phyloP scores from a whole-genome alignment of 1,140 invertebrate genomes.

The Listronotus bonariensis region DNA sequence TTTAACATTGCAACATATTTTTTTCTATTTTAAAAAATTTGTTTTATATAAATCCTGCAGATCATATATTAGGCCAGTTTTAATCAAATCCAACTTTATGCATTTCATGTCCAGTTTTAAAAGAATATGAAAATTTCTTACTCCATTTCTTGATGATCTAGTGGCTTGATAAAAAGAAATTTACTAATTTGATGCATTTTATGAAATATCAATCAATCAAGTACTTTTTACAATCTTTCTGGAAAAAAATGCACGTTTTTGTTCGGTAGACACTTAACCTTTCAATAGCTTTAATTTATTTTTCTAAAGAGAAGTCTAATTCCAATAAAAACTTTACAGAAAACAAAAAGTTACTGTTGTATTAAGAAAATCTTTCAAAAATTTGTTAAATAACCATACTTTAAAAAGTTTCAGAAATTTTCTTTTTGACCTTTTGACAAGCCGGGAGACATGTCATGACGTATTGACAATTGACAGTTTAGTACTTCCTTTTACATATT shows the following conservation, averaged over 20 bases:
- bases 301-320: too few species aligned
- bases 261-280: constrained; percentile 22
- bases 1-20: too few species aligned
- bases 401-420: constrained; percentile 6
- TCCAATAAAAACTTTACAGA: too few species aligned
- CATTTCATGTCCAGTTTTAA: too few species aligned
- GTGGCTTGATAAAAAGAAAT: constrained; percentile 16
- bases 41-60: too few species aligned
- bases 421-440: constrained; percentile 12
- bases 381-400: constrained; percentile 32
- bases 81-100: too few species aligned
- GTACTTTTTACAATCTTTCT: constrained; percentile 5
- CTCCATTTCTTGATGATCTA: constrained; percentile 21
- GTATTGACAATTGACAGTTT: constrained; percentile 12
- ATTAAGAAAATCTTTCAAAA: constrained; percentile 20
- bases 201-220: constrained; percentile 4
- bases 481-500: neutral
- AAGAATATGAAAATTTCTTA: constrained; percentile 12
- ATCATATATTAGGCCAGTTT: too few species aligned
- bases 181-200: constrained; percentile 33
- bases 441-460: neutral
- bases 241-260: constrained; percentile 26
- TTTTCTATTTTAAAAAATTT: too few species aligned
- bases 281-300: constrained; percentile 1
- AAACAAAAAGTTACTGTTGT: constrained; percentile 10